phyloP scores from a whole-genome alignment of 2,797 vertebrate species.

The Garrulus glandarius region DNA sequence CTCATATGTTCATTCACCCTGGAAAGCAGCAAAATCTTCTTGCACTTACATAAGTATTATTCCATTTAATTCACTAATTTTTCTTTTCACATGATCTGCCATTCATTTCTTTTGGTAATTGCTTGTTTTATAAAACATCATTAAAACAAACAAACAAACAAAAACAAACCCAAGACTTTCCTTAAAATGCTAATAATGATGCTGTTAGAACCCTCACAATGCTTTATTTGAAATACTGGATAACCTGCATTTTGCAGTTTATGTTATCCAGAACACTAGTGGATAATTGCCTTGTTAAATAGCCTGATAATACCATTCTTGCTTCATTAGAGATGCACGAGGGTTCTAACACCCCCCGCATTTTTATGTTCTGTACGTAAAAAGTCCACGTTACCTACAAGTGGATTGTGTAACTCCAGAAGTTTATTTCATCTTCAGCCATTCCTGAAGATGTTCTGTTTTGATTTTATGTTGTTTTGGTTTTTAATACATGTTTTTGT shows the following conservation, averaged over 20 bases:
- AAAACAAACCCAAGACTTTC: neutral
- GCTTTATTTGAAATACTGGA: neutral
- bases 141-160: neutral
- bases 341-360: accelerated
- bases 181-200: neutral
- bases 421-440: neutral
- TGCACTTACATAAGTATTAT: neutral
- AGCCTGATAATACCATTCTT: neutral
- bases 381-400: neutral
- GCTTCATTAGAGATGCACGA: neutral
- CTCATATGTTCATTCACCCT: neutral
- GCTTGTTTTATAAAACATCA: neutral
- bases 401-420: neutral
- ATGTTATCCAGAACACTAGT: neutral
- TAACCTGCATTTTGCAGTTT: neutral
- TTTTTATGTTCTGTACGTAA: neutral
- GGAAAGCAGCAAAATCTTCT: neutral
- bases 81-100: neutral
- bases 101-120: neutral
- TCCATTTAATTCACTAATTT: neutral
- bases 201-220: neutral
- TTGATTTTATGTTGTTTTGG: neutral
- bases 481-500: neutral
- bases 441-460: neutral
- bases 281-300: neutral